A percentile compares a stretch with the other conserved stretches of the same genome.
Evolutionary conservation across 2,888 invertebrate genomes (phyloP).

Genomic region (Lasioglossum malachurum): DNA sequence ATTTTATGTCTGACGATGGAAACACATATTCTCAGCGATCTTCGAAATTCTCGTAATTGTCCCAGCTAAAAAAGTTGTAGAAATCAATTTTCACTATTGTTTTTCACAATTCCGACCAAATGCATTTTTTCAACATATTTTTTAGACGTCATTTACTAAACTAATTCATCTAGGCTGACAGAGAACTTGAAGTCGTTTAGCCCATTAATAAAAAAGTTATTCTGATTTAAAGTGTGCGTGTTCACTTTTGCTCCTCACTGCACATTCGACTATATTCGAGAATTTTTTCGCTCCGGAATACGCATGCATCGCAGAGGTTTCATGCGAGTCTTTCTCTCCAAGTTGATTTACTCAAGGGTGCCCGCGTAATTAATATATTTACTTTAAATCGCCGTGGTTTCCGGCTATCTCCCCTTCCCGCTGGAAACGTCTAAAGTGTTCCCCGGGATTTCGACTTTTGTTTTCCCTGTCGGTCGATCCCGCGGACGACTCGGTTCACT

Average conservation of each 20-base stretch:
- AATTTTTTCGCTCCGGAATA: background rate
- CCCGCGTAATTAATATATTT: background rate
- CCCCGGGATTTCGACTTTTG: background rate
- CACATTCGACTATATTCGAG: background rate
- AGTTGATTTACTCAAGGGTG: background rate
- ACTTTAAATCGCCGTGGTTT: background rate
- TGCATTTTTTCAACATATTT: no score
- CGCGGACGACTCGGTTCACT: slow-evolving; percentile 32
- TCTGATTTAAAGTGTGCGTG: no score
- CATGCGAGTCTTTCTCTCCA: background rate
- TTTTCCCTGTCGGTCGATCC: slow-evolving; percentile 23
- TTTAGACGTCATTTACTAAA: no score
- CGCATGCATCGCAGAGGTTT: background rate
- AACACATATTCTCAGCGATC: no score
- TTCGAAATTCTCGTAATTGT: no score
- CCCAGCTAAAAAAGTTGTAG: no score
- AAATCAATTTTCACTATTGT: no score
- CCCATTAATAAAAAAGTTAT: no score
- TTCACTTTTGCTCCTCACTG: no score
- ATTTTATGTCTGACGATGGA: background rate
- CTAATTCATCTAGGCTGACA: no score
- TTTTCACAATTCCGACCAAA: no score
- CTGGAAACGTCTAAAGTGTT: background rate
- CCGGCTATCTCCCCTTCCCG: background rate
- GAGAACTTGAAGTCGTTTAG: no score